Percentiles rank a stretch among this genome's conserved stretches.
Evolutionary conservation across 1,140 invertebrate species (phyloP).

Genomic region (Melanaphis sacchari): DNA sequence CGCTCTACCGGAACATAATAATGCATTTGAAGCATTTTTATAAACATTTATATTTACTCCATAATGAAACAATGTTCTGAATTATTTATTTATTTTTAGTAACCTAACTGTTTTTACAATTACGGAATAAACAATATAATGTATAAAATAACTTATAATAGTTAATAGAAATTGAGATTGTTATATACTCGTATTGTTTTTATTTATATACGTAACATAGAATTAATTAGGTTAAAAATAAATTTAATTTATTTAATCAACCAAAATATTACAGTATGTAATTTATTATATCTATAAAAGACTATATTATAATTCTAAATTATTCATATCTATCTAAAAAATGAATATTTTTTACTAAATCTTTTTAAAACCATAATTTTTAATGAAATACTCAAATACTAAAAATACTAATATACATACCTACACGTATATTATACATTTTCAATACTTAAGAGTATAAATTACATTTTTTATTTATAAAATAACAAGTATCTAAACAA

Average conservation of each 20-base stretch:
- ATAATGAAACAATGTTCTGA: background rate
- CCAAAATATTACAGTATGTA: background rate
- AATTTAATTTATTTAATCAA: background rate
- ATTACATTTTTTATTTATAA: background rate
- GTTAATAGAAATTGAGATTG: background rate
- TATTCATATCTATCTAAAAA: background rate
- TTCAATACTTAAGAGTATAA: background rate
- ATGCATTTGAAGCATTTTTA: background rate
- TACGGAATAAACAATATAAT: background rate
- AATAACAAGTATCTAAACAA: background rate
- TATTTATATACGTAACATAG: background rate
- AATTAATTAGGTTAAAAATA: background rate
- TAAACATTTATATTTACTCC: background rate
- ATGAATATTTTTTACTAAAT: background rate
- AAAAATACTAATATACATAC: background rate
- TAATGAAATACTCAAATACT: background rate
- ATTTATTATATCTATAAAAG: background rate
- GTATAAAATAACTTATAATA: background rate
- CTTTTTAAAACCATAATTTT: background rate
- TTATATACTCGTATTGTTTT: background rate
- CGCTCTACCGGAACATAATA: slow-evolving; percentile 48
- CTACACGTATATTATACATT: background rate
- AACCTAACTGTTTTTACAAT: background rate
- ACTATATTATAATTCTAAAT: background rate
- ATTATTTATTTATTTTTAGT: background rate